Conservation (phyloP, 2,113 vertebrate genomes). For the Halichoeres trimaculatus region DNA sequence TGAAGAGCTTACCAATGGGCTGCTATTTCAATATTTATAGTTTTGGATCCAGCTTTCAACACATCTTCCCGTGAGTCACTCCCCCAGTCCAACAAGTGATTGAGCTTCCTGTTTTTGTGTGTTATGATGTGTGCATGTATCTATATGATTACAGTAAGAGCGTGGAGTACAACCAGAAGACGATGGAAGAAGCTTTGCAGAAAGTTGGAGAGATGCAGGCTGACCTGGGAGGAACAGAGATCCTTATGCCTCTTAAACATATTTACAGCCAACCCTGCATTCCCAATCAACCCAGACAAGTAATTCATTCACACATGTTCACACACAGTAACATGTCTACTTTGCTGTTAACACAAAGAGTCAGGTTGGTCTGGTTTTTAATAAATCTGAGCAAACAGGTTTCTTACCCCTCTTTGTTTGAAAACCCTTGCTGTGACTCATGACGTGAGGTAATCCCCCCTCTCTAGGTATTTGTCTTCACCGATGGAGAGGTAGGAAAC, state of each 20-base stretch:
- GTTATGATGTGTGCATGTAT: not conserved
- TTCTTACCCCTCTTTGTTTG: too few relatives aligned
- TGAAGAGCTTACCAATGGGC: slow-evolving; percentile 89
- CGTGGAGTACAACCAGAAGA: slow-evolving; percentile 84
- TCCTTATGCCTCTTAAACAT: slow-evolving; percentile 78
- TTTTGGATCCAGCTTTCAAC: slow-evolving; percentile 84
- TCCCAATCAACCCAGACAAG: slow-evolving; percentile 82
- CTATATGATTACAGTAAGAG: slow-evolving; percentile 78
- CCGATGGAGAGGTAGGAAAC: slow-evolving; percentile 87
- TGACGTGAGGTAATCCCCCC: not conserved
- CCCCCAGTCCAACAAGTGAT: not conserved
- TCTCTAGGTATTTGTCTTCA: slow-evolving; percentile 89
- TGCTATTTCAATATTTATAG: slow-evolving; percentile 90
- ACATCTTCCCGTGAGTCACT: slow-evolving; percentile 80
- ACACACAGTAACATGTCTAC: too few relatives aligned
- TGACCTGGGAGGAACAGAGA: slow-evolving; percentile 86
- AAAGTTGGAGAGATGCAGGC: slow-evolving; percentile 73
- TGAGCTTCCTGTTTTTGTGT: not conserved
- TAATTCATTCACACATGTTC: slow-evolving; percentile 49
- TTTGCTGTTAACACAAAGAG: too few relatives aligned
- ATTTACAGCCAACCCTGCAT: slow-evolving; percentile 82
- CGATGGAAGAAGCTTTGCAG: slow-evolving; percentile 81
- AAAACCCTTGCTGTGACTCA: too few relatives aligned
- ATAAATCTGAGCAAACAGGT: too few relatives aligned
- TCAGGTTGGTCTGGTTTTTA: too few relatives aligned